Base-by-base conservation (phyloP, 2,113 vertebrate species). In the Eleginops maclovinus region DNA sequence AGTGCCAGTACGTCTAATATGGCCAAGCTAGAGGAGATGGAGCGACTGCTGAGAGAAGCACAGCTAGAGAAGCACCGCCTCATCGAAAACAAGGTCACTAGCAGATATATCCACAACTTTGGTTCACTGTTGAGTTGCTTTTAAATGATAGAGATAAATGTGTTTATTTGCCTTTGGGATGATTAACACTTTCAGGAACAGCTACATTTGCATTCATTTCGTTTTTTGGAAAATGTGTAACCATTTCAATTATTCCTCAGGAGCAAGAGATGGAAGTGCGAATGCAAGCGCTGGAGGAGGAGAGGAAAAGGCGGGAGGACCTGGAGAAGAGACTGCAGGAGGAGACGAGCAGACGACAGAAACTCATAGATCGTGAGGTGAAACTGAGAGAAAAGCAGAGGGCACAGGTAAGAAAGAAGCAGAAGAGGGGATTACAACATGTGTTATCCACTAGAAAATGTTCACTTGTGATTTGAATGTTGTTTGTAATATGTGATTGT, bases 1-100 rank as follows among this genome's bases (percentile, higher is more conserved):
- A 99, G 98, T 84, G 97, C 98, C 87, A 99, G 98, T 88, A 99
- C 96, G 22, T 96, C 97, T 77, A 98, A 98, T 10, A 91, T 97
- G 85, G 95, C 95, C 76, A 96, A 96, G 89, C 94, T 99, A 53
- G 98, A 99, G 90, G 98, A 99, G 92, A 99, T 99, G 98, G 98
- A 99, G 91, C 95, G 97, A 60, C 94, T 98, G 87, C 89, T 99
- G 84, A 94, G 96, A 89, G 97, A 99, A 85, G 97, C 98, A 0
- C 97, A 99, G 40, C 95, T 94, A 2, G 98, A 99, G 89, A 99
- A 96, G 89, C 95, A 94, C 14, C 92, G 93, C 54, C 94, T 99
- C 40, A 92, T 99, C 3, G 97, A 98, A 86, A 92, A 95, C 79
- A 95, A 97, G 95, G 98, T 99, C 91, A 90, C 0, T 50, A 47